Evolutionary conservation across 2,113 vertebrate genomes (phyloP), one percentile per base, ranked within the genome.

Genomic region (Chionodraco myersi): DNA sequence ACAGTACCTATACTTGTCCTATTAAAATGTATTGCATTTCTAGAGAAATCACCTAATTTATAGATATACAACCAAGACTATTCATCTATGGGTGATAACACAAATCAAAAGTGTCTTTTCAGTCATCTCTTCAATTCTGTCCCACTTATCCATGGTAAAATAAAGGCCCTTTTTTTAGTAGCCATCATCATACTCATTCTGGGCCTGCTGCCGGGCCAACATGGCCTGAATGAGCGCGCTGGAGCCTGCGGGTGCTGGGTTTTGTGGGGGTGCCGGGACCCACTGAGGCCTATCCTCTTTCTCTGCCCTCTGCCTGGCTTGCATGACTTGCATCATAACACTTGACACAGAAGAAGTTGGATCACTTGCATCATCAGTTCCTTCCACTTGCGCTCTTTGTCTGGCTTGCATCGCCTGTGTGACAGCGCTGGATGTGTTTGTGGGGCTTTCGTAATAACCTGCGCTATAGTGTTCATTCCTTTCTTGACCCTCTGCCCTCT

Each of bases 141-240:
- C 34, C n/a, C 2, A 1, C 2, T 41, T 41, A 41, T 41, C 36
- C 36, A 41, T 41, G 1, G 5, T 18, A 3, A 23, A 23, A 52
- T 62, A 41, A 77, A 48, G 30, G 0, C 6, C 3, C 14, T 36
- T 23, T 30, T 41, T 14, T 94, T 78, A 95, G 81, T 94, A 94
- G 16, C 90, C 91, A 0, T 93, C 93, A 54, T 93, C 92, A 0
- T 91, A 94, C 58, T 94, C 94, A 15, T 94, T 91, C 86, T 94
- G 92, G 18, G 90, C 92, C 68, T 90, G 86, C 23, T 91, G 91
- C 13, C 93, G 82, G 41, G 93, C 93, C 77, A 94, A 60, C 92
- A 95, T 94, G 63, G 94, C 94, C 86, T 93, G 93, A 68, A 94
- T 93, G n/a, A 95, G 92, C 26, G 94, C 92, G 26, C 90, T 94